These are phyloP conservation scores for Papilio helenus DNA, from an alignment of 1,140 invertebrate species.

Conservation along the genomic window DNA sequence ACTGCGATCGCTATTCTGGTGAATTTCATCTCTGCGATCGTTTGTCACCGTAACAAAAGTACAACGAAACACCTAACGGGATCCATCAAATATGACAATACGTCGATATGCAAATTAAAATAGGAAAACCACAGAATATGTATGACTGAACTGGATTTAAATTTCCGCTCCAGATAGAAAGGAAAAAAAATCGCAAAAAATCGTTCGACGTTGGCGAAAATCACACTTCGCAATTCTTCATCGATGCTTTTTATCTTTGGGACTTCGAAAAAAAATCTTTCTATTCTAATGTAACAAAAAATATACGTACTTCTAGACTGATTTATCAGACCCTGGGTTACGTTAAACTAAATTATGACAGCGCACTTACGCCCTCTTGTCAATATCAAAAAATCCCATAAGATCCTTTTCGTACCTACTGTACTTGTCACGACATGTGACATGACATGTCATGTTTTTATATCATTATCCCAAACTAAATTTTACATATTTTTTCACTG, in stretches of 20 bases:
- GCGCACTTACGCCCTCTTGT: no score
- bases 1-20: no score
- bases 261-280: neutral
- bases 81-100: neutral
- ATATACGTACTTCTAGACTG: no score
- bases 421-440: no score
- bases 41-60: neutral
- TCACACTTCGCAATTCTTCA: neutral
- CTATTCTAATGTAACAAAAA: neutral
- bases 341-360: no score
- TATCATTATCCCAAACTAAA: no score
- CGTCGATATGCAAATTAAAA: constrained; percentile 5
- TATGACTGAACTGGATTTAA: constrained; percentile 24
- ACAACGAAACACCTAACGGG: neutral
- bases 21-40: no score
- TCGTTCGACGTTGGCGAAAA: neutral
- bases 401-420: no score
- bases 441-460: no score
- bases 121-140: constrained; percentile 17
- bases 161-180: constrained; percentile 1
- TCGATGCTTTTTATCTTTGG: neutral
- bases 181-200: neutral
- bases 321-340: no score
- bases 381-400: no score
- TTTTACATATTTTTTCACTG: no score